These are phyloP conservation scores for Channa argus DNA, from an alignment of 2,113 vertebrate genomes.

Conservation along the genomic window DNA sequence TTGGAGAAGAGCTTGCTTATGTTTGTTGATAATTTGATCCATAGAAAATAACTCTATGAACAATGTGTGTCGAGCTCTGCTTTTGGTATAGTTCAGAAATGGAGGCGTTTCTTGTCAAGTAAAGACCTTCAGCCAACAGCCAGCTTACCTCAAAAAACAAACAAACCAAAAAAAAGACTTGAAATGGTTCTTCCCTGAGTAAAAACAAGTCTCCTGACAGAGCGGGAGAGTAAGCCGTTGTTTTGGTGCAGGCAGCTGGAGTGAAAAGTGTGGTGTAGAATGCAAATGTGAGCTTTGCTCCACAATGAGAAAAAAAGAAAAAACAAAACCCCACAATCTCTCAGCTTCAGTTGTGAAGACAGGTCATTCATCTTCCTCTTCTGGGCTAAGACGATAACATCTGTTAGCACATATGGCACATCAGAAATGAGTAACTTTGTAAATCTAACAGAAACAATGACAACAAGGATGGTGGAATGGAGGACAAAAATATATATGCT, in stretches of 20 bases:
- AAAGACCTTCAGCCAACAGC: conserved; percentile 30
- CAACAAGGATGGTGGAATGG: conserved; percentile 60
- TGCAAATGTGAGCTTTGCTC: conserved; percentile 62
- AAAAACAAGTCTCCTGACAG: conserved; percentile 61
- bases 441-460: conserved; percentile 78
- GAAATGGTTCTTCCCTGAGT: conserved; percentile 28
- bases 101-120: conserved; percentile 16
- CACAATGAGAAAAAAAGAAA: not conserved
- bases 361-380: conserved; percentile 83
- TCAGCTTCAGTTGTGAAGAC: conserved; percentile 80
- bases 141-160: conserved; percentile 11
- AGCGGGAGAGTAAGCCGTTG: conserved; percentile 55
- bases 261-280: conserved; percentile 61
- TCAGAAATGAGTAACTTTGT: conserved; percentile 71
- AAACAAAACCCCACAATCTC: conserved; percentile 69
- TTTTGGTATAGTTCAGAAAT: conserved; percentile 24
- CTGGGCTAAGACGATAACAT: conserved; percentile 77
- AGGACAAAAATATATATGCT: conserved; percentile 64
- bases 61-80: conserved; percentile 15
- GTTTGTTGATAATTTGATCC: conserved; percentile 65
- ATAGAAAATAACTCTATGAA: conserved; percentile 42
- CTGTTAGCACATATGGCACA: conserved; percentile 81
- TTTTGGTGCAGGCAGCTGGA: conserved; percentile 61
- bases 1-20: conserved; percentile 48
- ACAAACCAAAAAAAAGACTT: conserved; percentile 8